Evolutionary conservation across 2,888 invertebrate species (phyloP).

Genomic region (Chaetogeoica ovagalla): DNA sequence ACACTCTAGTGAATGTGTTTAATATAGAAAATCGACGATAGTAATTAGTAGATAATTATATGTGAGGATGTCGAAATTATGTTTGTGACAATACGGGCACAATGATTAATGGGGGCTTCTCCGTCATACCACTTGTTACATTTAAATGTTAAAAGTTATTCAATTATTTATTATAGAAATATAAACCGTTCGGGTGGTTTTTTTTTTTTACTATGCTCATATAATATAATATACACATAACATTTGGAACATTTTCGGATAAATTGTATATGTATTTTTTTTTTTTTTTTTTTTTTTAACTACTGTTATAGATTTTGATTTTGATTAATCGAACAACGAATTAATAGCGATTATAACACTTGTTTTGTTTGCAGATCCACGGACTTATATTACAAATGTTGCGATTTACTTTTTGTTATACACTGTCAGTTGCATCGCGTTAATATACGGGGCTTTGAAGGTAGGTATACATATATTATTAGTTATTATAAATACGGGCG

Average conservation of each 20-base stretch:
- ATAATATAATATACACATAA: too few species aligned
- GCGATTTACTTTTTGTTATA: slow-evolving; percentile 53
- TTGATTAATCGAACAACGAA: too few species aligned
- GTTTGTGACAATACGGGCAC: not conserved
- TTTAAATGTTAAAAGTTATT: not conserved
- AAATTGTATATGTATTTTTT: too few species aligned
- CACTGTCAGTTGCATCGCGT: slow-evolving; percentile 53
- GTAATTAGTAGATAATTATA: too few species aligned
- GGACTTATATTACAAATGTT: slow-evolving; percentile 43
- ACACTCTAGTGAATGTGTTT: too few species aligned
- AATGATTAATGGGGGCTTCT: slow-evolving; percentile 8
- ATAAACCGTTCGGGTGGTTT: not conserved
- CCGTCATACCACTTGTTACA: not conserved
- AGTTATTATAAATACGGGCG: not conserved
- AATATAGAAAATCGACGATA: not conserved
- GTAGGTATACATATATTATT: slow-evolving; percentile 51
- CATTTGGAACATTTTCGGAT: too few species aligned
- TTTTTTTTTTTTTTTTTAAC: too few species aligned
- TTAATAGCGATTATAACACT: too few species aligned
- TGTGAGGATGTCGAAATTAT: not conserved
- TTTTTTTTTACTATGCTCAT: not conserved
- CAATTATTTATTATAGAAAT: not conserved
- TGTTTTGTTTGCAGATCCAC: slow-evolving; percentile 54
- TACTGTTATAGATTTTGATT: too few species aligned
- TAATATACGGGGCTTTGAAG: slow-evolving; percentile 55